Evolutionary conservation across 1,140 invertebrate genomes (phyloP), one percentile per base, ranked within the genome.

Genomic region (Drusus annulatus): DNA sequence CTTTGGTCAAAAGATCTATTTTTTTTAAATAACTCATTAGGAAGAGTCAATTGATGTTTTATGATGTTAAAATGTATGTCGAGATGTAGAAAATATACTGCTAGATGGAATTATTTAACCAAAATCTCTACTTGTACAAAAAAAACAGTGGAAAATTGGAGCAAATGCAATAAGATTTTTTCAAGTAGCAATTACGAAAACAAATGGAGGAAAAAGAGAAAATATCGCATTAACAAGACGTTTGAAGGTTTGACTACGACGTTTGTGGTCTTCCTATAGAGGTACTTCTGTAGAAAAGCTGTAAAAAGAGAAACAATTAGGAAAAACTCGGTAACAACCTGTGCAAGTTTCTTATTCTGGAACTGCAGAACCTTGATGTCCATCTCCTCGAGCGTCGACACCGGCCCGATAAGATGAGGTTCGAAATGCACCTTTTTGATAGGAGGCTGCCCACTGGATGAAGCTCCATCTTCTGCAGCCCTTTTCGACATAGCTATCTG

Each of bases 321-420:
- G 23, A 51, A 69, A 69, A 69, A 69, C 31, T 50, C 31, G 63
- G 65, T 69, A 45, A 69, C 28, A 58, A 95, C 95, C 93, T 99
- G 97, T 28, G 95, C 94, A 31, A 99, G 90, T 89, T 99, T 98
- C 88, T 98, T 98, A 86, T 99, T 99, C 90, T 99, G 98, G 87
- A 98, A 99, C 85, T 97, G 95, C 17, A 99, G 88, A 71, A 98
- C 96, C 91, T 99, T 98, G 85, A 98, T 97, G 87, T 99, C 98
- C 94, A 99, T 96, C 90, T 99, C 98, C 88, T 99, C 98, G 21
- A 98, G 90, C 25, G 96, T 98, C 52, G 96, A 98, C 79, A 98
- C 96, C 45, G 97, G 94, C 31, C 97, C 97, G 84, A 99, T 95
- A 80, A 97, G 91, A 84, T 97, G 94, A 21, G 96, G 96, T 88